Conservation (phyloP, 2,888 invertebrate genomes). For the Andrena bicolor region DNA sequence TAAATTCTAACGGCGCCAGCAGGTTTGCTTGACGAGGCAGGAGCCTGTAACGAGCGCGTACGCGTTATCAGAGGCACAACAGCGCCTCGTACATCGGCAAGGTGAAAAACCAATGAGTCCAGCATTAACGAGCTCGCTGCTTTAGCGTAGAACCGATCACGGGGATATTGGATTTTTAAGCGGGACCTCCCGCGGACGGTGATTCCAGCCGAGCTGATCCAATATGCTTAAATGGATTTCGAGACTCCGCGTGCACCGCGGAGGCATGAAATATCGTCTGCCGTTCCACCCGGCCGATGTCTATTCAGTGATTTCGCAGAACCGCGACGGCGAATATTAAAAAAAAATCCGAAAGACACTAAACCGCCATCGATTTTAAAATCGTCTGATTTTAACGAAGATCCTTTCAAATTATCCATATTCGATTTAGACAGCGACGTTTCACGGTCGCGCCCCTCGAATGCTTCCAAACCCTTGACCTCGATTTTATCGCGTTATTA, state of each 20-base stretch:
- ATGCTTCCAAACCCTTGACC: not conserved
- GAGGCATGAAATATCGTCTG: constrained; percentile 41
- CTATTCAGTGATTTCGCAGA: constrained; percentile 21
- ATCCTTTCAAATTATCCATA: not conserved
- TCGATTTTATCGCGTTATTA: not conserved
- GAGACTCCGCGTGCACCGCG: constrained; percentile 53
- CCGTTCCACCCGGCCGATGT: not conserved
- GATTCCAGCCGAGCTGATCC: constrained; percentile 65
- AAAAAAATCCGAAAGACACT: not conserved
- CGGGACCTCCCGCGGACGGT: constrained; percentile 48
- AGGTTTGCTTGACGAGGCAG: not conserved
- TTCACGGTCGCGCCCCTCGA: not conserved
- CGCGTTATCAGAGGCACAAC: constrained; percentile 8
- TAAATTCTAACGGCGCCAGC: not conserved
- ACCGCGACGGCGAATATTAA: constrained; percentile 8
- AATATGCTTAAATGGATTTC: constrained; percentile 78
- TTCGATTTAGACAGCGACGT: not conserved
- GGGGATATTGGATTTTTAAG: constrained; percentile 70
- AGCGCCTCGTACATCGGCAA: constrained; percentile 7
- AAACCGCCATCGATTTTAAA: not conserved
- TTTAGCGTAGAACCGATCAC: constrained; percentile 26
- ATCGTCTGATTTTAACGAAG: not conserved
- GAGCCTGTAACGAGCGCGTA: constrained; percentile 10
- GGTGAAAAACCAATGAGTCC: constrained; percentile 16
- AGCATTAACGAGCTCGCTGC: constrained; percentile 26